Conservation (phyloP, 2,797 vertebrate species). For the Tragelaphus eurycerus region DNA sequence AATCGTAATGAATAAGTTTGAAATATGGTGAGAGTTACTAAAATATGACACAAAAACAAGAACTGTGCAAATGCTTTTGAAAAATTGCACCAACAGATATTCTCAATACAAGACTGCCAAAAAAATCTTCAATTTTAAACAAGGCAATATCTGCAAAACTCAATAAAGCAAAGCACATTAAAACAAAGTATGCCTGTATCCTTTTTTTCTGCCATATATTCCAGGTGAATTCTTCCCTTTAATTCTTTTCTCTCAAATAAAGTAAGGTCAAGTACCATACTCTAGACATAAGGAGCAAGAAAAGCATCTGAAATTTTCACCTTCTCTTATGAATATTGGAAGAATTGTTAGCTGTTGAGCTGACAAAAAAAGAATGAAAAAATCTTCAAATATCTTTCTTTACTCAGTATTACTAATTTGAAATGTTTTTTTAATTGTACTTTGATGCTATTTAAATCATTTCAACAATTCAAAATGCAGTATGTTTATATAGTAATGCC, state of each 20-base stretch:
- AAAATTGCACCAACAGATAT: not conserved
- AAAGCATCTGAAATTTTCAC: not conserved
- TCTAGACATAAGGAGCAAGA: not conserved
- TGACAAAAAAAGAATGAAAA: not conserved
- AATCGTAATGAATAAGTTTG: not conserved
- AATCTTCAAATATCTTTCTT: not conserved
- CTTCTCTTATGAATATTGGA: not conserved
- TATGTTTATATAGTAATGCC: not conserved
- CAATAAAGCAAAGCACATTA: not conserved
- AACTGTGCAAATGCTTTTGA: not conserved
- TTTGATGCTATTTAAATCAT: not conserved
- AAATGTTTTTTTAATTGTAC: not conserved
- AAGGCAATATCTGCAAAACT: not conserved
- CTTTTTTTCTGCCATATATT: not conserved
- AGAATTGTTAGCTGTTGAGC: not conserved
- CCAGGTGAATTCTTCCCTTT: not conserved
- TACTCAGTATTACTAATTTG: not conserved
- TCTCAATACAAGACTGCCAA: not conserved
- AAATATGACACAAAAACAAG: not conserved
- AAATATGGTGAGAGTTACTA: not conserved
- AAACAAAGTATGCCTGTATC: not conserved
- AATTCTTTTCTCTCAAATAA: not conserved
- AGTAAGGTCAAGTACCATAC: not conserved
- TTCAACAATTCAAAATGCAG: not conserved
- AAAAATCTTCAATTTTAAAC: not conserved